phyloP scores from a whole-genome alignment of 92 coral and sea anemone genomes.

The Diadumene lineata region DNA sequence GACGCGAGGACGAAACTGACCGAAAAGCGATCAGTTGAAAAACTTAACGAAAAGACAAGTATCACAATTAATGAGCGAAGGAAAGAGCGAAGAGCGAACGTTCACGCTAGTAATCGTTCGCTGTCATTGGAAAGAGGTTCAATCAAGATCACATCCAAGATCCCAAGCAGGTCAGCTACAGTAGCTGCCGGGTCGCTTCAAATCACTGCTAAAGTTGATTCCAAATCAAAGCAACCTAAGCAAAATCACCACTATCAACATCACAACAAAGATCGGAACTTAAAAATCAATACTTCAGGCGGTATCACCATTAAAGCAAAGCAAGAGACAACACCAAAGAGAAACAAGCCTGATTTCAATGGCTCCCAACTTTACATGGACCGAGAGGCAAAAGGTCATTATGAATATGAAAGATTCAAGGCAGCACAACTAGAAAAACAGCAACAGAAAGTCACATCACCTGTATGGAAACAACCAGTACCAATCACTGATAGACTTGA shows the following conservation, averaged over 20 bases:
- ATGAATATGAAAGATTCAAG: constrained; percentile 40
- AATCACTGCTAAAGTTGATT: constrained; percentile 54
- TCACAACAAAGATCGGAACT: constrained; percentile 47
- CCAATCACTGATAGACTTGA: constrained; percentile 59
- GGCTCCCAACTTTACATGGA: not conserved
- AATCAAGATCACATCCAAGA: constrained; percentile 58
- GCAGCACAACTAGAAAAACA: constrained; percentile 25
- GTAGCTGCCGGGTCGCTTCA: constrained; percentile 54
- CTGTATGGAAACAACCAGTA: constrained; percentile 14
- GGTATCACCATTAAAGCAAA: constrained; percentile 65
- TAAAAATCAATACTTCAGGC: constrained; percentile 46
- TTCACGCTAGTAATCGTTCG: constrained; percentile 53
- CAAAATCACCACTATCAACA: too few species aligned
- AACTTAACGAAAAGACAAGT: constrained; percentile 43
- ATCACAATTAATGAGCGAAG: constrained; percentile 44
- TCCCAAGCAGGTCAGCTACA: constrained; percentile 55
- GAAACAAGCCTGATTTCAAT: not conserved
- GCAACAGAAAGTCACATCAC: not conserved
- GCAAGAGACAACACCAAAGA: constrained; percentile 1
- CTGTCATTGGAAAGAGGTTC: constrained; percentile 51
- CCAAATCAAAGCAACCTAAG: too few species aligned
- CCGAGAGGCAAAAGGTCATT: constrained; percentile 5
- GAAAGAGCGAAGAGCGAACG: constrained; percentile 44
- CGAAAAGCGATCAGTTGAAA: constrained; percentile 24
- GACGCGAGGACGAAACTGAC: constrained; percentile 75